A percentile compares a stretch with the other conserved stretches of the same genome.
phyloP scores from a whole-genome alignment of 2,888 invertebrate species.

The Andrena praecox region DNA sequence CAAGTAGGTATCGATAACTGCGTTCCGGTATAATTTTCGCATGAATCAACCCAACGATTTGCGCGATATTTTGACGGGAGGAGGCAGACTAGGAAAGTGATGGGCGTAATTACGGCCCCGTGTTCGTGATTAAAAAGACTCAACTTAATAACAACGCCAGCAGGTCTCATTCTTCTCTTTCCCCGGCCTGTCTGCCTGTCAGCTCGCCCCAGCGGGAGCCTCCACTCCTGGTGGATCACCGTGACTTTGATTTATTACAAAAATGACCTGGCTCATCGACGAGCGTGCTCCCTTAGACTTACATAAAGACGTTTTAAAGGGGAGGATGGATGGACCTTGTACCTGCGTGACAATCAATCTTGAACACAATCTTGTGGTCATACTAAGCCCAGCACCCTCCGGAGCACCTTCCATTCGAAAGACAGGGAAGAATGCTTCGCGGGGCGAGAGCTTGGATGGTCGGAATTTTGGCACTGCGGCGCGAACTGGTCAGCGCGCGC shows the following conservation, averaged over 20 bases:
- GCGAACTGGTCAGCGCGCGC: background rate
- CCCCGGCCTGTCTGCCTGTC: constrained; percentile 50
- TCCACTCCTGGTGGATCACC: constrained; percentile 58
- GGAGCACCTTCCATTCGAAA: background rate
- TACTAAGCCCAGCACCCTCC: constrained; percentile 12
- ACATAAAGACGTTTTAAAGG: constrained; percentile 60
- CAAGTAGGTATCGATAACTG: too few relatives aligned
- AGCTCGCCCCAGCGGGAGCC: constrained; percentile 30
- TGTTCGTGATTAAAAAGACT: constrained; percentile 54
- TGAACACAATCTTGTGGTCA: constrained; percentile 35
- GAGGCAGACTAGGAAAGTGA: constrained; percentile 1
- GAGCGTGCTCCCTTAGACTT: constrained; percentile 46
- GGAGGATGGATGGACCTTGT: constrained; percentile 43
- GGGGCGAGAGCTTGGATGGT: constrained; percentile 18
- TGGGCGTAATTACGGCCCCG: constrained; percentile 42
- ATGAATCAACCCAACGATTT: background rate
- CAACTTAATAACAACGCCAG: constrained; percentile 60
- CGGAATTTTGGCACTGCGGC: constrained; percentile 45
- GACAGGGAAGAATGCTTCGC: constrained; percentile 30
- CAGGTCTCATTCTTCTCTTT: constrained; percentile 46
- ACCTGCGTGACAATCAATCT: constrained; percentile 54
- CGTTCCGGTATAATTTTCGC: background rate
- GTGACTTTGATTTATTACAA: constrained; percentile 74
- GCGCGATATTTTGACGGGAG: background rate
- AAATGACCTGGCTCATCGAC: constrained; percentile 66